These are phyloP conservation scores for Chaetorhynchus papuensis DNA, from an alignment of 2,113 vertebrate species.

Conservation along the genomic window DNA sequence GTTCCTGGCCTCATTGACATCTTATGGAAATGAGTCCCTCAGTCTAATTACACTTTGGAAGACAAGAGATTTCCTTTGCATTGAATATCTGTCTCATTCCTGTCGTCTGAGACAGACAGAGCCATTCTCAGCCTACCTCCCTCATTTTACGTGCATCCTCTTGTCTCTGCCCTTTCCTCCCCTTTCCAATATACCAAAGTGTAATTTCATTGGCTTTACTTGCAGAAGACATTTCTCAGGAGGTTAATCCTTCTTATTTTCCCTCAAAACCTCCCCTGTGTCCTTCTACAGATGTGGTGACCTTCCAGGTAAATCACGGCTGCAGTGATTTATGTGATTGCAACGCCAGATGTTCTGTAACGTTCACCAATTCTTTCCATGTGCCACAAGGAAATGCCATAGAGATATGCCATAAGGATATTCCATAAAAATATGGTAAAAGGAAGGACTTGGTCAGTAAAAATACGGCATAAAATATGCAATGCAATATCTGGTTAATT, in stretches of 20 bases:
- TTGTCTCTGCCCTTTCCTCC: background rate
- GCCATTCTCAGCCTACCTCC: background rate
- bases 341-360: background rate
- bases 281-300: background rate
- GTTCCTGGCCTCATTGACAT: conserved; percentile 41
- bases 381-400: background rate
- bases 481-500: background rate
- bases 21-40: conserved; percentile 24
- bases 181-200: background rate
- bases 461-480: background rate
- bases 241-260: background rate
- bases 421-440: background rate
- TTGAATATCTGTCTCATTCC: background rate
- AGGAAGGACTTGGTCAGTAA: background rate
- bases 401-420: background rate
- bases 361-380: background rate
- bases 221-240: background rate
- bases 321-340: background rate
- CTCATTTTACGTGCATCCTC: background rate
- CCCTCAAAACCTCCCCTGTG: background rate
- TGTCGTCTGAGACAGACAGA: background rate
- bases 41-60: conserved; percentile 16
- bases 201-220: background rate
- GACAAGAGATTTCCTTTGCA: conserved; percentile 28
- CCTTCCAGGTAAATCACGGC: background rate